phyloP scores from a whole-genome alignment of 23 tunicate genomes.

The Phallusia fumigata region DNA sequence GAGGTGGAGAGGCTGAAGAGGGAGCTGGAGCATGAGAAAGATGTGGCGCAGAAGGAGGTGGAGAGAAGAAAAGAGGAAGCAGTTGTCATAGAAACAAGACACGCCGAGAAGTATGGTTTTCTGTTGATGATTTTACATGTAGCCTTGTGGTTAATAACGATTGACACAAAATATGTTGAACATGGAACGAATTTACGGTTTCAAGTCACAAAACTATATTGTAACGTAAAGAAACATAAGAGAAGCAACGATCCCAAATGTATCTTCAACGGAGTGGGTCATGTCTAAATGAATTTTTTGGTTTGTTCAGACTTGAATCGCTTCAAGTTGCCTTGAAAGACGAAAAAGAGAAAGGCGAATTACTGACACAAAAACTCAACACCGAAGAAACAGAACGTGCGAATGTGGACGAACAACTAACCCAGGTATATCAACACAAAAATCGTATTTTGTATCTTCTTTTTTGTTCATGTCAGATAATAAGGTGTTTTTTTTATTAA shows the following conservation, averaged over 20 bases:
- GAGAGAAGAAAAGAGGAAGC: constrained; percentile 40
- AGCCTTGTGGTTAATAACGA: too few relatives aligned
- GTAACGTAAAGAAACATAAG: too few relatives aligned
- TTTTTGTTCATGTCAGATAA: too few relatives aligned
- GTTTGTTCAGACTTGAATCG: not conserved
- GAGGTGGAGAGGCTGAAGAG: constrained; percentile 12
- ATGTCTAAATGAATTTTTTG: too few relatives aligned
- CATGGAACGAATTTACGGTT: too few relatives aligned
- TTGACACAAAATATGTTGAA: too few relatives aligned
- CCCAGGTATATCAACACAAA: not conserved
- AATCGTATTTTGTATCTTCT: too few relatives aligned
- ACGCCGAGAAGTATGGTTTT: constrained; percentile 26
- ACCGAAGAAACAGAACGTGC: not conserved
- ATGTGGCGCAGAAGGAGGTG: constrained; percentile 11
- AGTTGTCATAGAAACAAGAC: constrained; percentile 23
- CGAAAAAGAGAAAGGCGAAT: not conserved
- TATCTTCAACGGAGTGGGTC: too few relatives aligned
- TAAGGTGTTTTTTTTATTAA: too few relatives aligned
- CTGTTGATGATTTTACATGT: too few relatives aligned
- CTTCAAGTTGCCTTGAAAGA: not conserved
- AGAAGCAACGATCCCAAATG: too few relatives aligned
- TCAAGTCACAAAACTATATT: too few relatives aligned
- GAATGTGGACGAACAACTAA: not conserved
- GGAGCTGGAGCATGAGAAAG: constrained; percentile 39
- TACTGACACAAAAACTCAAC: not conserved